A percentile compares a stretch with the other conserved stretches of the same genome.
Conservation (phyloP, 2,888 invertebrate species). For the Mystacides longicornis region DNA sequence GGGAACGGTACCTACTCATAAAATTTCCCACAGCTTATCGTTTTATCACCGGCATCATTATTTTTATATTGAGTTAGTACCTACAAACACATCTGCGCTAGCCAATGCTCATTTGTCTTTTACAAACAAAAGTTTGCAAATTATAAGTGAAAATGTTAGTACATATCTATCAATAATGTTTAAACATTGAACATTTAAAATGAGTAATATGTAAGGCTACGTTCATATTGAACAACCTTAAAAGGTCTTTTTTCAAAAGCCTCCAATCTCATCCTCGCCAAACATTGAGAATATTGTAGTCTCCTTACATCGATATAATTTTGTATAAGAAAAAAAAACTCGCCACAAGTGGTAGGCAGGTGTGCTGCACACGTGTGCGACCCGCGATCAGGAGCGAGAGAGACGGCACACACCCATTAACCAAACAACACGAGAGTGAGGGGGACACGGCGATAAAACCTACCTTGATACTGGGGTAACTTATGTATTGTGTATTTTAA, state of each 20-base stretch:
- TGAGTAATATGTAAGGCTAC: background rate
- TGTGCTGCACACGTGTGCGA: slow-evolving; percentile 47
- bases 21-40: too few species aligned
- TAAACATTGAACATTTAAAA: too few species aligned
- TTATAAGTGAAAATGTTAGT: too few species aligned
- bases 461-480: slow-evolving; percentile 45
- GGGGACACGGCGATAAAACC: slow-evolving; percentile 39
- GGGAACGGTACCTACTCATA: too few species aligned
- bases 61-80: too few species aligned
- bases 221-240: slow-evolving; percentile 2
- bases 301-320: slow-evolving; percentile 19
- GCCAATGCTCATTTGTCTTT: too few species aligned
- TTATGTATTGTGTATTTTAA: slow-evolving; percentile 52
- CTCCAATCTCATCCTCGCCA: slow-evolving; percentile 20
- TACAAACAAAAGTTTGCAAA: too few species aligned
- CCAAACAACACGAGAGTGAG: slow-evolving; percentile 31
- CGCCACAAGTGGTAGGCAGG: slow-evolving; percentile 32
- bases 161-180: too few species aligned
- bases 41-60: too few species aligned
- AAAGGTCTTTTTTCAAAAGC: slow-evolving; percentile 6
- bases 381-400: slow-evolving; percentile 36
- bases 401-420: background rate
- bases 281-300: slow-evolving; percentile 10
- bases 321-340: slow-evolving; percentile 14
- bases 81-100: too few species aligned